Evolutionary conservation across 2,797 vertebrate species (phyloP).

Genomic region (Benthosema pterotum): DNA sequence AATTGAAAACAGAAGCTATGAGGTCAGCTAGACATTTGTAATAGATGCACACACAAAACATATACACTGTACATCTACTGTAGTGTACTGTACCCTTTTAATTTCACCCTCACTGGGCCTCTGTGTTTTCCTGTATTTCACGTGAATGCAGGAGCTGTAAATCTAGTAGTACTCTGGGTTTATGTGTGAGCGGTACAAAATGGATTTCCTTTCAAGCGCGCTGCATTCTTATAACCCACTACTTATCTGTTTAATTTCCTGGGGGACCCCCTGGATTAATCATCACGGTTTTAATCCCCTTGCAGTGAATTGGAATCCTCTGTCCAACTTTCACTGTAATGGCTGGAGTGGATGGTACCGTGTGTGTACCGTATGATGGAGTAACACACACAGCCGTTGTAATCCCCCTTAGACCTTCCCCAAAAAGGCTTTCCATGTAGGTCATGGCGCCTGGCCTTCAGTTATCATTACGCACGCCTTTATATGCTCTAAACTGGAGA

Average conservation of each 20-base stretch:
- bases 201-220: slow-evolving; percentile 79
- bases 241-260: slow-evolving; percentile 82
- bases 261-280: slow-evolving; percentile 78
- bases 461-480: slow-evolving; percentile 63
- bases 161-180: slow-evolving; percentile 71
- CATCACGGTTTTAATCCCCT: slow-evolving; percentile 77
- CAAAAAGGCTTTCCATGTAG: slow-evolving; percentile 63
- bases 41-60: slow-evolving; percentile 25
- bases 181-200: slow-evolving; percentile 73
- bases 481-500: slow-evolving; percentile 64
- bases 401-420: slow-evolving; percentile 64
- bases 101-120: slow-evolving; percentile 54
- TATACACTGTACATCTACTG: slow-evolving; percentile 42
- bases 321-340: slow-evolving; percentile 72
- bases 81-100: slow-evolving; percentile 53
- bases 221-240: slow-evolving; percentile 76
- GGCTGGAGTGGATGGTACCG: slow-evolving; percentile 63
- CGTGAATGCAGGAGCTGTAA: slow-evolving; percentile 57
- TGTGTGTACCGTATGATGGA: slow-evolving; percentile 65
- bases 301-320: slow-evolving; percentile 73
- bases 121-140: slow-evolving; percentile 23
- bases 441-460: slow-evolving; percentile 71
- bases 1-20: slow-evolving; percentile 61
- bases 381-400: slow-evolving; percentile 58
- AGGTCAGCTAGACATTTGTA: slow-evolving; percentile 34